Evolutionary conservation across 2,797 vertebrate species (phyloP).

Genomic region (Sebastes alutus): DNA sequence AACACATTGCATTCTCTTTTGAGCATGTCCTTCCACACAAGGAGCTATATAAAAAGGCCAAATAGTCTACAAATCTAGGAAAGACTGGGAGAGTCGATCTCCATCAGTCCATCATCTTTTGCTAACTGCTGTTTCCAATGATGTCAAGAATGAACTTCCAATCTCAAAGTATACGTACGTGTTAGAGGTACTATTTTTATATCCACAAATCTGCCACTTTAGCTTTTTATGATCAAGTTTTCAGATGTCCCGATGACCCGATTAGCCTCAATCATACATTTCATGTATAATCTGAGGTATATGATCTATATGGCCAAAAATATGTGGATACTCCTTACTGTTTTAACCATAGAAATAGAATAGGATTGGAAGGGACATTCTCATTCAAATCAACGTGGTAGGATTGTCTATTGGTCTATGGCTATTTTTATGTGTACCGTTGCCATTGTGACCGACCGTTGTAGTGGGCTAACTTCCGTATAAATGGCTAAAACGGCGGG

Average conservation of each 20-base stretch:
- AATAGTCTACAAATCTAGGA: not conserved
- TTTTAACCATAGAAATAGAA: no score
- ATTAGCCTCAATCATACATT: not conserved
- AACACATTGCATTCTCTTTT: not conserved
- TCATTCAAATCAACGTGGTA: no score
- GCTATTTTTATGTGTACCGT: no score
- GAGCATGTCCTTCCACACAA: not conserved
- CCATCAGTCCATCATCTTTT: not conserved
- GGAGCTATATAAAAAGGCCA: not conserved
- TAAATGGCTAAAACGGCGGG: not conserved
- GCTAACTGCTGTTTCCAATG: not conserved
- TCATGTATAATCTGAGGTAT: not conserved
- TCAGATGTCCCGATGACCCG: not conserved
- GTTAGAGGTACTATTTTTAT: not conserved
- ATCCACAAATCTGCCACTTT: not conserved
- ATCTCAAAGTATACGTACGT: not conserved
- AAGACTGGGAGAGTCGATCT: not conserved
- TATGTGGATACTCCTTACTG: no score
- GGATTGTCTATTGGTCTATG: no score
- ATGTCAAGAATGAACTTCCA: not conserved
- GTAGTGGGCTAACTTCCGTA: no score
- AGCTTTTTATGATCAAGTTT: not conserved
- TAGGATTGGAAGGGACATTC: no score
- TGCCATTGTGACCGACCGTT: no score
- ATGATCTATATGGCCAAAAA: not conserved